These are phyloP conservation scores for Papilio machaon DNA, from an alignment of 1,140 invertebrate species.

Conservation along the genomic window DNA sequence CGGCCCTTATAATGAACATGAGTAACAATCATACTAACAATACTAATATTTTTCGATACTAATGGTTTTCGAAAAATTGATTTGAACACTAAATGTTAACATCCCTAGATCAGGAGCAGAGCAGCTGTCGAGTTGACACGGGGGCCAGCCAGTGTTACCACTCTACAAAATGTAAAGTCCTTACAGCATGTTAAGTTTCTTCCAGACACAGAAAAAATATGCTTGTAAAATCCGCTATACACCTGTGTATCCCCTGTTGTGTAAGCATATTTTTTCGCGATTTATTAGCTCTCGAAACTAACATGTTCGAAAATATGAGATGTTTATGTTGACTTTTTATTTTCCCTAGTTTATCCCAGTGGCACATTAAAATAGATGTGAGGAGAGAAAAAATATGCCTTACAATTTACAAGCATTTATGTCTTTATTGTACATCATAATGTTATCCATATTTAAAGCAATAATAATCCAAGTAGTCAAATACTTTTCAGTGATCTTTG, in stretches of 20 bases:
- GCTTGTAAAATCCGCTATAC: not conserved
- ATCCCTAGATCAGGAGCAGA: too few species aligned
- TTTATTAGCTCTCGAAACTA: too few species aligned
- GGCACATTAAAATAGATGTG: not conserved
- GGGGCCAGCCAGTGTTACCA: not conserved
- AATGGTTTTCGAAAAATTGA: too few species aligned
- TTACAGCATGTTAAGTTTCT: not conserved
- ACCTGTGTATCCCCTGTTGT: too few species aligned
- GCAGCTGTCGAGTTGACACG: not conserved
- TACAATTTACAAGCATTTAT: not conserved
- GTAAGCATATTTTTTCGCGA: too few species aligned
- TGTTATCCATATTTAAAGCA: not conserved
- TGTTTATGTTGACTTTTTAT: not conserved
- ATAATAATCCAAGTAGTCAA: not conserved
- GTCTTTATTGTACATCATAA: constrained; percentile 4
- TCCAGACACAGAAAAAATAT: not conserved
- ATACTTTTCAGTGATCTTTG: not conserved
- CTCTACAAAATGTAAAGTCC: not conserved
- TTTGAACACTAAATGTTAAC: too few species aligned
- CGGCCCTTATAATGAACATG: too few species aligned
- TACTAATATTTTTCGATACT: too few species aligned
- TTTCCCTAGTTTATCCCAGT: not conserved
- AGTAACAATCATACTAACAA: too few species aligned
- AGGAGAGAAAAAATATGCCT: not conserved
- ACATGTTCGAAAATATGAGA: too few species aligned